Conservation (phyloP, 2,113 vertebrate species). For the Thamnophis sirtalis region DNA sequence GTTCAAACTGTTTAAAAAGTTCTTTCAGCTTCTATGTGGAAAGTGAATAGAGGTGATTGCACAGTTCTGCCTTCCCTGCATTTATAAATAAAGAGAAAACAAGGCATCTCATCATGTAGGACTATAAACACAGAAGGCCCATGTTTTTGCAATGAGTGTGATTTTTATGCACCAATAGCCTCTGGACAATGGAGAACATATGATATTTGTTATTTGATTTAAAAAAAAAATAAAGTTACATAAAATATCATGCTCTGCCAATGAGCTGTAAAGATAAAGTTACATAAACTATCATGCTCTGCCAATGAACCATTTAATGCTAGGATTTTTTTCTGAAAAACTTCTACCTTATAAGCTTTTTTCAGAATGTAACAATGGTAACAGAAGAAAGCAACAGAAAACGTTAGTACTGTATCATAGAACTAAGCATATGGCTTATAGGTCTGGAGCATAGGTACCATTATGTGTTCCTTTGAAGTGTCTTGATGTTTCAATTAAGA, state of each 20-base stretch:
- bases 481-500: conserved; percentile 14
- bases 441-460: neutral
- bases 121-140: neutral
- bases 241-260: neutral
- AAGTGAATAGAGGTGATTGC: neutral
- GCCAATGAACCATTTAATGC: neutral
- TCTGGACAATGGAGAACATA: neutral
- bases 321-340: neutral
- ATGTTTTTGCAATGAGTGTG: neutral
- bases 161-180: neutral
- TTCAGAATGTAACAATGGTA: neutral
- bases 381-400: neutral
- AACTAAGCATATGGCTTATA: neutral
- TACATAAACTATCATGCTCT: neutral
- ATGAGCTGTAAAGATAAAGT: neutral
- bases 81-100: neutral
- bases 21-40: neutral
- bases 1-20: conserved; percentile 22
- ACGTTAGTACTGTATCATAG: neutral
- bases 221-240: neutral
- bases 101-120: neutral
- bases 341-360: neutral
- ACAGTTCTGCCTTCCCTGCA: neutral
- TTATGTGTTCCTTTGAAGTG: neutral
- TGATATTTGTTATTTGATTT: neutral